Base-by-base conservation (phyloP, 2,113 vertebrate genomes). In the Gallinago undulata region DNA sequence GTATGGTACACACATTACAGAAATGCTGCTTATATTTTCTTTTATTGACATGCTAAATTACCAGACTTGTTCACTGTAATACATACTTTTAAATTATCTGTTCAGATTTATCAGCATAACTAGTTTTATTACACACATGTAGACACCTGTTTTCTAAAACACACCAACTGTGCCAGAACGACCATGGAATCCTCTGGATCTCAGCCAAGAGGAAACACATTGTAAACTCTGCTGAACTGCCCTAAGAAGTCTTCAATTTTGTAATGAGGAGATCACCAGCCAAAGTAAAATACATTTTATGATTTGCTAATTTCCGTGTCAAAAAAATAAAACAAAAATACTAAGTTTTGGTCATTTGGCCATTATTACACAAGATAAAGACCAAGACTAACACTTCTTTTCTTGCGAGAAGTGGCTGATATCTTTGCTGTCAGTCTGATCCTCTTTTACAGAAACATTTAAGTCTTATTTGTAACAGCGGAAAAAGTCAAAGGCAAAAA, bases 61-160 rank as follows among this genome's bases (percentile, higher is more conserved):
- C 45, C 37, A 89, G 27, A 11, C 48, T 76, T 50, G 56, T 57
- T 87, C 48, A 56, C 48, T 76, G 11, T 57, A 89, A 82, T 30
- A 63, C 21, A 89, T 31, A 87, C 60, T 87, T 75, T 37, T 24
- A 73, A 89, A 93, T 75, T 62, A 87, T 80, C 90, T 85, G 45
- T 69, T 93, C 13, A 22, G 55, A 76, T 90, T 90, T 80, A 88
- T 67, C 92, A 91, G 63, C 41, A 55, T 45, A 60, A 75, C 74
- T 73, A 73, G 27, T 90, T 87, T 87, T 93, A 91, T 94, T 73
- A 59, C 66, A 73, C 37, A 83, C 55, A 77, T 55, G 62, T 83
- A 88, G 90, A 91, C 85, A 86, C 92, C 75, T 90, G 87, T 59
- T 90, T 81, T 74, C 67, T 47, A 88, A 78, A 93, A 73, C 43